Conservation (phyloP, 2,113 vertebrate species). For the Numida meleagris region DNA sequence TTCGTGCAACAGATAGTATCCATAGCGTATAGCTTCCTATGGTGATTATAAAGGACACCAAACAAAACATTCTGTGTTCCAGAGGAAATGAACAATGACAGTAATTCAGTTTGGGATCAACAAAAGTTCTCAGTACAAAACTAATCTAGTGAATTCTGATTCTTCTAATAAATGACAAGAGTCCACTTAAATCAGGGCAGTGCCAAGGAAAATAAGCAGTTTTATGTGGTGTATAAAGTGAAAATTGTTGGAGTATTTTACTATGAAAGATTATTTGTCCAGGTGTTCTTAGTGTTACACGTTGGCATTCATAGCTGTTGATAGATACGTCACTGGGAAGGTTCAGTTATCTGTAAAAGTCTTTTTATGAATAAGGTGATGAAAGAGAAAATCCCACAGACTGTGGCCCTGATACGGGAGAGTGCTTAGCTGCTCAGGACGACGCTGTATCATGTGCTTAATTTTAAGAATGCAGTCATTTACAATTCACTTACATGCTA, state of each 20-base stretch:
- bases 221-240: slow-evolving; percentile 35
- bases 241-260: slow-evolving; percentile 58
- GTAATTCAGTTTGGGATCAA: neutral
- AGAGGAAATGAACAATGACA: neutral
- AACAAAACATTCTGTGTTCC: neutral
- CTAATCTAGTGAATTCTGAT: neutral
- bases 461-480: neutral
- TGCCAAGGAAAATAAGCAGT: slow-evolving; percentile 74
- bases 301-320: slow-evolving; percentile 61
- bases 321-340: slow-evolving; percentile 41
- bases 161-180: slow-evolving; percentile 44
- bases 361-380: neutral
- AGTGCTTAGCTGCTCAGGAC: neutral
- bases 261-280: slow-evolving; percentile 72
- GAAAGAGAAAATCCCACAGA: neutral
- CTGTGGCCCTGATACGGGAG: neutral
- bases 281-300: slow-evolving; percentile 65
- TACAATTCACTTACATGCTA: neutral
- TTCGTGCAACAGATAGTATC: neutral
- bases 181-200: slow-evolving; percentile 25
- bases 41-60: neutral
- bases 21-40: neutral
- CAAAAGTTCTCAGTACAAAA: neutral
- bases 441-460: neutral
- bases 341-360: neutral